Conservation (phyloP, 2,888 invertebrate species). For the Cephus pulcher region DNA sequence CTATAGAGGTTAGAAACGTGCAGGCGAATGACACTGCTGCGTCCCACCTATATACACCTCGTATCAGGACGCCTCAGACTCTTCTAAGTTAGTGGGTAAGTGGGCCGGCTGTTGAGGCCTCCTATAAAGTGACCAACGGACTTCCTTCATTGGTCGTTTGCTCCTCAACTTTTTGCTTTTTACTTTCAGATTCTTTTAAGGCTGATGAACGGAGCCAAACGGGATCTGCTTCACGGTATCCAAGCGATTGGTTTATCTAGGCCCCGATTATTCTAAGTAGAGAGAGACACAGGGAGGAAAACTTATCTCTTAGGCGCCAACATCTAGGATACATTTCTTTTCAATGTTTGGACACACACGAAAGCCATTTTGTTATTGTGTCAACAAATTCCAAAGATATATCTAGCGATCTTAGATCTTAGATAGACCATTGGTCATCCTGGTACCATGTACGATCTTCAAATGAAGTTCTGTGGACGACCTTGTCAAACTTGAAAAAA, state of each 20-base stretch:
- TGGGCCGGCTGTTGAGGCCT: constrained; percentile 50
- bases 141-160: background rate
- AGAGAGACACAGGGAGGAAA: background rate
- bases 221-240: constrained; percentile 26
- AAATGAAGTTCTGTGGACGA: background rate
- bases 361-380: background rate
- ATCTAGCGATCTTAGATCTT: background rate
- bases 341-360: background rate
- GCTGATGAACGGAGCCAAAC: constrained; percentile 13
- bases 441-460: background rate
- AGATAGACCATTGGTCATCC: background rate
- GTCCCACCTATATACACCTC: background rate
- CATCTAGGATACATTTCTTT: background rate
- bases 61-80: constrained; percentile 4
- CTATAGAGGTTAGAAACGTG: background rate
- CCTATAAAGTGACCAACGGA: background rate
- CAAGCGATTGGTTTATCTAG: background rate
- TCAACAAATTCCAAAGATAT: background rate
- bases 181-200: constrained; percentile 22
- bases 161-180: constrained; percentile 13
- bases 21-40: background rate
- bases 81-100: constrained; percentile 61
- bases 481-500: background rate
- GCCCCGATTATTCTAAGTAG: background rate
- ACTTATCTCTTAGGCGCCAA: background rate